Evolutionary conservation across 2,797 vertebrate genomes (phyloP), one percentile per base, ranked within the genome.

Genomic region (Arnoldichthys spilopterus): DNA sequence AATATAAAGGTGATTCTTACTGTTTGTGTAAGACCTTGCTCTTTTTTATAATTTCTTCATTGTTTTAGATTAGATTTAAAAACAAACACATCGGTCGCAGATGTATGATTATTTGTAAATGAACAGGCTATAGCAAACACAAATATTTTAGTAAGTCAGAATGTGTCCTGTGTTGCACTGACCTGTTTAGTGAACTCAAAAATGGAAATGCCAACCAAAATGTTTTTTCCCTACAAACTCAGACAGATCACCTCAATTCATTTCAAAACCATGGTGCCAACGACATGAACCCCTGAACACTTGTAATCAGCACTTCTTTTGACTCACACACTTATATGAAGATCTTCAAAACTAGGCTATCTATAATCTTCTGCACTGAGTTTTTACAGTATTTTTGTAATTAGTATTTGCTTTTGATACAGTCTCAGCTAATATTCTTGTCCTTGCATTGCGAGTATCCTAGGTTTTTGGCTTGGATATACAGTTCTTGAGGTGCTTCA

Each of bases 241-340:
- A 68, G 4, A 67, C 2, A 7, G 7, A 74, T 24, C 8, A 1
- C 12, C 20, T 20, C 61, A 47, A 79, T 59, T 56, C 18, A 73
- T 82, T 49, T 72, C 30, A 18, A 59, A 43, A 75, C 47, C 51
- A 1, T 7, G 1, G 43, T 85, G 16, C 62, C 59, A 72, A 59
- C 71, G 28, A n/a, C n/a, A n/a, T 74, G 66, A 83, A 78, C 49
- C 5, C 51, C 4, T 81, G 54, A 85, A 76, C 78, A 78, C 34
- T 76, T 18, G 54, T 12, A 75, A 69, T 28, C 37, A 32, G 15
- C 28, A n/a, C 16, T 47, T 40, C 15, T 26, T 71, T 43, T 82
- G 59, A 82, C 24, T 74, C 43, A 73, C 8, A 7, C 51, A 59
- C 18, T 26, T 69, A 13, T n/a, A 66, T n/a, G 12, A 66, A 15